Evolutionary conservation across 2,797 vertebrate genomes (phyloP), one percentile per base, ranked within the genome.

Genomic region (Hippocampus kuda): DNA sequence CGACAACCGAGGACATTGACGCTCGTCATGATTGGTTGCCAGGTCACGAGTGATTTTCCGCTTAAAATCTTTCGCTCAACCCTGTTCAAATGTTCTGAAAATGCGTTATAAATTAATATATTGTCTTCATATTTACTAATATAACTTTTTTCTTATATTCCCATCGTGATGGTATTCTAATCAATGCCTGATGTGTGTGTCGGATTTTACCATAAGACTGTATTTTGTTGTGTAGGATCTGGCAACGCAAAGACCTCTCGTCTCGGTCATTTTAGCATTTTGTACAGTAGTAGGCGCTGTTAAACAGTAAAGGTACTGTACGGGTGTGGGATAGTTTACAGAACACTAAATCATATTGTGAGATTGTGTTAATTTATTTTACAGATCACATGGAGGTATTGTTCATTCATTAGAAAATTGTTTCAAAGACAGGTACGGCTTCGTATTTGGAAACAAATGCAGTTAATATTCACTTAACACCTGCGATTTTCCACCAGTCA

Each of bases 1-100:
- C 65, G 68, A 24, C 67, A 78, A 78, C 83, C 71, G 81, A 80
- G 84, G 77, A 87, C 72, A 74, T 81, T 88, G 85, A 88, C 85
- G 84, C 72, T 83, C 53, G 57, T 71, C 65, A n/a, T 0, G 18
- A 30, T 0, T 8, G 72, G 78, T 16, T 73, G 87, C 86, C 87
- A 85, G 68, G 68, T 61, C 59, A 2, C 15, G 6, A 5, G 27
- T 18, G 27, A 34, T 38, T 61, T 34, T 9, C 5, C 27, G 59
- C 59, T 38, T 3, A 38, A 7, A 59, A 13, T 2, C 7, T 59
- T 79, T 63, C 27, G 4, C 0, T 0, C 20, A 6, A 2, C 0
- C 6, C 12, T 5, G 13, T 10, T 24, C 22, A 26, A 42, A 24
- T 56, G 1, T 41, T 10, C 5, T 15, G 18, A 20, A 3, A 22